These are phyloP conservation scores for Tromatobia lineatoria DNA, from an alignment of 2,888 invertebrate genomes.

Conservation along the genomic window DNA sequence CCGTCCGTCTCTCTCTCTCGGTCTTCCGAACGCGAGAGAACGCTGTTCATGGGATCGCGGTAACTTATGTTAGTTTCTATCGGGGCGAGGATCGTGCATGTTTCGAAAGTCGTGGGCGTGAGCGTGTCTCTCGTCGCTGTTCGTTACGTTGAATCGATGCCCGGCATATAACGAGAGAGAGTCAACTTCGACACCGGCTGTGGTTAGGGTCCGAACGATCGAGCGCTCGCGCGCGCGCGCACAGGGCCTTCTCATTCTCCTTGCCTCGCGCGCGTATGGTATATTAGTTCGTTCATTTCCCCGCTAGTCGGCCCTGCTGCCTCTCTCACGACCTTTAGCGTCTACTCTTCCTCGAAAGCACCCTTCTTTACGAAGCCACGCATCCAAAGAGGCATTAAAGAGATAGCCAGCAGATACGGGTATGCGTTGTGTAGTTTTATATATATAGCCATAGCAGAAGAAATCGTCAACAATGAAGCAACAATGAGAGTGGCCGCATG, in stretches of 20 bases:
- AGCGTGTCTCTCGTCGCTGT: conserved; percentile 63
- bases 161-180: conserved; percentile 62
- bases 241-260: background rate
- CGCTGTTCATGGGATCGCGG: conserved; percentile 65
- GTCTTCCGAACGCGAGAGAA: conserved; percentile 39
- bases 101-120: conserved; percentile 71
- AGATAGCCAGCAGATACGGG: conserved; percentile 51
- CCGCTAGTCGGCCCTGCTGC: background rate
- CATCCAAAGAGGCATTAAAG: conserved; percentile 50
- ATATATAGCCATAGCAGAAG: conserved; percentile 68
- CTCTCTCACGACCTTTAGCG: conserved; percentile 53
- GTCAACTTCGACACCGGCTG: conserved; percentile 63
- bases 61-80: conserved; percentile 70
- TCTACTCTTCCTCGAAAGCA: conserved; percentile 34
- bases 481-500: conserved; percentile 76
- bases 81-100: conserved; percentile 68
- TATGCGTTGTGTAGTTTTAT: background rate
- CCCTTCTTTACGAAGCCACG: conserved; percentile 37
- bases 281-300: conserved; percentile 8
- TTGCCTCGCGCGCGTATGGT: background rate
- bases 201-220: background rate
- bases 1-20: conserved; percentile 13
- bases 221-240: conserved; percentile 4
- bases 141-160: conserved; percentile 71
- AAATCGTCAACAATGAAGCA: conserved; percentile 82